Conservation (phyloP, 2,113 vertebrate genomes). For the Hippoglossus stenolepis region DNA sequence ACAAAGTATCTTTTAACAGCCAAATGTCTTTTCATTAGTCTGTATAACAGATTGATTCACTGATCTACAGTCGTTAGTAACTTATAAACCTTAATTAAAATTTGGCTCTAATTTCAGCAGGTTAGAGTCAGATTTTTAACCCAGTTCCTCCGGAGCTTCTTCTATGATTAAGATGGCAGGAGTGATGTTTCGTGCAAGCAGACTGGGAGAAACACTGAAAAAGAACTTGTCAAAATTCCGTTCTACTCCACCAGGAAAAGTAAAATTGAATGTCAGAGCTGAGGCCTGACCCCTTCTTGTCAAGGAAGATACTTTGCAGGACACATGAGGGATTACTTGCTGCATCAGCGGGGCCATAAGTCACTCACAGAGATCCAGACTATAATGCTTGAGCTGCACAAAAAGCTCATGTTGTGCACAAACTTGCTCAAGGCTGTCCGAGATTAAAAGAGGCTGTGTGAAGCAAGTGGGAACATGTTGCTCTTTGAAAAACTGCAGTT, state of each 20-base stretch:
- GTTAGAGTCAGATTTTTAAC: neutral
- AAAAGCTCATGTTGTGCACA: conserved; percentile 35
- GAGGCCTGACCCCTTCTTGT: conserved; percentile 52
- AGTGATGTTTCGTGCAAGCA: neutral
- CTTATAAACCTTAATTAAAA: too few relatives aligned
- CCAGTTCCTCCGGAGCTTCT: neutral
- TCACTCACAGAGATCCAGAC: conserved; percentile 51
- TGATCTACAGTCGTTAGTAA: too few relatives aligned
- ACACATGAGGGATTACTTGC: conserved; percentile 44
- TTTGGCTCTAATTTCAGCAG: neutral
- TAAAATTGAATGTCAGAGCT: conserved; percentile 25
- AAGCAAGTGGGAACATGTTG: neutral
- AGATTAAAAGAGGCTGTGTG: conserved; percentile 13
- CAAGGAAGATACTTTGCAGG: conserved; percentile 56
- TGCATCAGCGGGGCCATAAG: conserved; percentile 59
- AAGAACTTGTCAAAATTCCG: conserved; percentile 24
- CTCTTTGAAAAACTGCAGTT: neutral
- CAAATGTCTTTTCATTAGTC: too few relatives aligned
- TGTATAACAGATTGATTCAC: too few relatives aligned
- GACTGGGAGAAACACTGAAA: conserved; percentile 6
- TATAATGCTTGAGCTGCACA: conserved; percentile 50
- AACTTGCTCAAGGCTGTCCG: conserved; percentile 23
- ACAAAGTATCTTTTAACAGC: too few relatives aligned
- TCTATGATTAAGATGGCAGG: neutral
- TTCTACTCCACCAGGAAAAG: conserved; percentile 18